Percentiles rank a stretch among this genome's conserved stretches.
These are phyloP conservation scores for Agapetus fuscipes DNA, from an alignment of 2,888 invertebrate species.

Conservation along the genomic window DNA sequence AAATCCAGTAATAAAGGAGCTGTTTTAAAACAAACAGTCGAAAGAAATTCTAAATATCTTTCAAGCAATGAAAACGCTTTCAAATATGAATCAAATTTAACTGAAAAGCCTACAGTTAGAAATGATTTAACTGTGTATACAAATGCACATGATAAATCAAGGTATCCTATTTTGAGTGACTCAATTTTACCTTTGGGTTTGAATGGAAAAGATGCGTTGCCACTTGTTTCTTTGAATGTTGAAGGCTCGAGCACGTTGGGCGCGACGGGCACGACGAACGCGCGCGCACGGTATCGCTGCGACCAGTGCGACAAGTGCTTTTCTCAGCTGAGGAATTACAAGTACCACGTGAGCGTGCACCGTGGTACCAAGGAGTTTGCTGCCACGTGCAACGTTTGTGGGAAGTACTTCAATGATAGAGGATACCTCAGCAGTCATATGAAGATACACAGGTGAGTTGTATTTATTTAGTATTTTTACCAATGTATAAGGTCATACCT, in stretches of 20 bases:
- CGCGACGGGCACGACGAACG: slow-evolving; percentile 10
- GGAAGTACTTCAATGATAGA: slow-evolving; percentile 74
- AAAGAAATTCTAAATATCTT: no score
- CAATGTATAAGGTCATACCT: background rate
- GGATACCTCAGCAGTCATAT: slow-evolving; percentile 78
- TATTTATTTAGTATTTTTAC: background rate
- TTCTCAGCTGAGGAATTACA: slow-evolving; percentile 74
- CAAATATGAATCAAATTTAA: no score
- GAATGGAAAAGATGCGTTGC: no score
- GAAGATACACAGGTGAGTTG: slow-evolving; percentile 62
- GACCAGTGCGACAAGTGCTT: slow-evolving; percentile 71
- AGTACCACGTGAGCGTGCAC: slow-evolving; percentile 74
- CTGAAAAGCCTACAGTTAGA: no score
- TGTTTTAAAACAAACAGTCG: no score
- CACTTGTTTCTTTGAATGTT: no score
- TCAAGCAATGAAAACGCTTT: no score
- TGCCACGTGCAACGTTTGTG: slow-evolving; percentile 54
- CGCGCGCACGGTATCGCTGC: slow-evolving; percentile 33
- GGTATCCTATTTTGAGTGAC: no score
- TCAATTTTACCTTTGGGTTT: no score
- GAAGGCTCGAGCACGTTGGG: slow-evolving; percentile 27
- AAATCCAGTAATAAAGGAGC: no score
- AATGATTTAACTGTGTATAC: no score
- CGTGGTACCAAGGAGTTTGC: slow-evolving; percentile 77
- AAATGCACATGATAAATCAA: no score